Evolutionary conservation across 2,888 invertebrate genomes (phyloP).

Genomic region (Philopedon plagiatum): DNA sequence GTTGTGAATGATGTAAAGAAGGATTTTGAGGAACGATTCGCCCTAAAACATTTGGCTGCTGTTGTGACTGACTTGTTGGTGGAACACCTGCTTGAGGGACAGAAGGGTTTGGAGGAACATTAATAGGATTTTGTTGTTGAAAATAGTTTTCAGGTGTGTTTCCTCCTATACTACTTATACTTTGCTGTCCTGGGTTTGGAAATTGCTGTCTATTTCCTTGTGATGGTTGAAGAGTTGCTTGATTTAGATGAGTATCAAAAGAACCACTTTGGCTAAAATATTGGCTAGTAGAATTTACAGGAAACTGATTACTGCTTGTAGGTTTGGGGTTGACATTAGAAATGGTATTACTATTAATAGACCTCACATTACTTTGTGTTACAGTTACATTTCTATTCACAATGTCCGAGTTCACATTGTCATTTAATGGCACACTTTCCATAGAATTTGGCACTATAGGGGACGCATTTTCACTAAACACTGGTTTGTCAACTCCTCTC

Average conservation of each 20-base stretch:
- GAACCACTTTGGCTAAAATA: constrained; percentile 38
- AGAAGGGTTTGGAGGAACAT: not conserved
- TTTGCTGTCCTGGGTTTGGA: constrained; percentile 12
- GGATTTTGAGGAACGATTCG: not conserved
- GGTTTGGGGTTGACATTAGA: constrained; percentile 8
- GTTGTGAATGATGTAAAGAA: constrained; percentile 6
- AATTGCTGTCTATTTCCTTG: not conserved
- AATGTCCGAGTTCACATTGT: constrained; percentile 26
- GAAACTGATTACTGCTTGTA: constrained; percentile 10
- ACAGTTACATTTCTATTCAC: constrained; percentile 25
- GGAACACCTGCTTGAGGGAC: constrained; percentile 4
- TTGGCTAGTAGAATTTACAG: constrained; percentile 35
- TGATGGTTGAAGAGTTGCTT: not conserved
- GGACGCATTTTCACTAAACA: constrained; percentile 41
- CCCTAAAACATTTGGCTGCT: not conserved
- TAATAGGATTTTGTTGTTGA: constrained; percentile 17
- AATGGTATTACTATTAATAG: constrained; percentile 27
- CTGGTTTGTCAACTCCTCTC: constrained; percentile 35
- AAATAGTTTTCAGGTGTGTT: constrained; percentile 20
- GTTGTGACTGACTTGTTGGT: not conserved
- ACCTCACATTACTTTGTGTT: constrained; percentile 27
- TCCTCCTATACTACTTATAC: constrained; percentile 3
- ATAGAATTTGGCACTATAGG: constrained; percentile 45
- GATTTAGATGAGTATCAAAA: constrained; percentile 33
- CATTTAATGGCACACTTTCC: constrained; percentile 45